A percentile compares a stretch with the other conserved stretches of the same genome.
These are phyloP conservation scores for Eupsilia transversa DNA, from an alignment of 2,888 invertebrate species.

Conservation along the genomic window DNA sequence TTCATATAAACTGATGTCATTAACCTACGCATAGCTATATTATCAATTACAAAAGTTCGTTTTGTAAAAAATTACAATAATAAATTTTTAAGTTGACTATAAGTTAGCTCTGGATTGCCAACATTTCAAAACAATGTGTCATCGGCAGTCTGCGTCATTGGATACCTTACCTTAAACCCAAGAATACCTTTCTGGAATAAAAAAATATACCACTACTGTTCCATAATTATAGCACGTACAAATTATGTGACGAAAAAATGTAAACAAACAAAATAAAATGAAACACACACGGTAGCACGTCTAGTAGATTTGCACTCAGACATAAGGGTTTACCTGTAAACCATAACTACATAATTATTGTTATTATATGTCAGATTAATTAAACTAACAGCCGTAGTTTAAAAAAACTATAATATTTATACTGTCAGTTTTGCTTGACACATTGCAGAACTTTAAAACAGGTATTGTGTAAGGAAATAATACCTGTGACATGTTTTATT, in stretches of 20 bases:
- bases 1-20: neutral
- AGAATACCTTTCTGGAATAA: too few relatives aligned
- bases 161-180: neutral
- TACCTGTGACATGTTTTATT: slow-evolving; percentile 57
- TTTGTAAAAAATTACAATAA: neutral
- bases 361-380: neutral
- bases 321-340: neutral
- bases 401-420: neutral
- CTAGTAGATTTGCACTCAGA: neutral
- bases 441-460: slow-evolving; percentile 45
- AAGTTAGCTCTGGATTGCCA: too few relatives aligned
- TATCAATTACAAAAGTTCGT: neutral
- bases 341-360: neutral
- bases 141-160: neutral
- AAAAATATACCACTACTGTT: too few relatives aligned
- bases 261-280: too few relatives aligned
- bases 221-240: too few relatives aligned
- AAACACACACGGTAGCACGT: neutral
- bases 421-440: slow-evolving; percentile 14
- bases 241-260: too few relatives aligned
- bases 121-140: neutral
- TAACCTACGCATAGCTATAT: neutral
- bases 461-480: slow-evolving; percentile 50
- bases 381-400: neutral
- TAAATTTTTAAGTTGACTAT: neutral